Evolutionary conservation across 2,113 vertebrate genomes (phyloP).

Genomic region (Grantiella picta): DNA sequence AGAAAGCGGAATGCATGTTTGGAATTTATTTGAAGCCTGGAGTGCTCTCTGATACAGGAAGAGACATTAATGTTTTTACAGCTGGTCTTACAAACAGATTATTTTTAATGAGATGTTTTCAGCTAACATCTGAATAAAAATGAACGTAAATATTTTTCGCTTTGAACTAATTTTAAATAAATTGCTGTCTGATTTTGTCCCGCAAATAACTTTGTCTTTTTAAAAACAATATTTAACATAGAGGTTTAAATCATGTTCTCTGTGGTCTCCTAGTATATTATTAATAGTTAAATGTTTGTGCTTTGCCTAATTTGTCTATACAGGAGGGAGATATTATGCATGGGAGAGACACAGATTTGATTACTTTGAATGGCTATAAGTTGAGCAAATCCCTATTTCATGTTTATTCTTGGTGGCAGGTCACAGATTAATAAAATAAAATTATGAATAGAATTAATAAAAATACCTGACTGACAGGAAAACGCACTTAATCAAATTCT

Average conservation of each 20-base stretch:
- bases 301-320: neutral
- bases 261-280: neutral
- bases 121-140: conserved; percentile 18
- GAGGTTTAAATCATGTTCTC: neutral
- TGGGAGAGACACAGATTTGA: neutral
- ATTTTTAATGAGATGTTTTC: conserved; percentile 21
- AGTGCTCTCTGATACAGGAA: neutral
- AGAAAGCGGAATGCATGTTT: neutral
- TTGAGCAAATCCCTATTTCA: neutral
- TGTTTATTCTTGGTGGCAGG: neutral
- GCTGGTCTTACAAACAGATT: neutral
- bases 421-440: conserved; percentile 9
- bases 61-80: neutral
- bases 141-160: conserved; percentile 29
- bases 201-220: neutral
- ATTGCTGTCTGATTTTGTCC: neutral
- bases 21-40: conserved; percentile 24
- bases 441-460: neutral
- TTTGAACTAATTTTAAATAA: conserved; percentile 14
- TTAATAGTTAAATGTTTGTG: neutral
- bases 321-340: neutral
- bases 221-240: conserved; percentile 6
- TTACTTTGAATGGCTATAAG: neutral
- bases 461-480: neutral
- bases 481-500: neutral